Evolutionary conservation across 1,140 invertebrate genomes (phyloP), one percentile per base, ranked within the genome.

Genomic region (Odontomachus brunneus): DNA sequence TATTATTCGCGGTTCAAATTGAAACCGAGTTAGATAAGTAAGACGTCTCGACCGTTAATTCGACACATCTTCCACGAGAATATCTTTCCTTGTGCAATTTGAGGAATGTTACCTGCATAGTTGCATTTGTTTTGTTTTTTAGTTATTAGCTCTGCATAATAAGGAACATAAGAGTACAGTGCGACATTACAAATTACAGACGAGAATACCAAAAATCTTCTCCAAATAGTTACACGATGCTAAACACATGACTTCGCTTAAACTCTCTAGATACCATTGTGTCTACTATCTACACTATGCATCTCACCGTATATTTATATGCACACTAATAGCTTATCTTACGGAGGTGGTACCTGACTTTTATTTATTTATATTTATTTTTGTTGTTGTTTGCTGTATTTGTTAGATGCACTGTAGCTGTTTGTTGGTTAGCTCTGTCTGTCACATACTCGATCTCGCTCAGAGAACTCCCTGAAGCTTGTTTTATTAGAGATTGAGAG

Each of bases 331-430:
- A 90, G 85, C 88, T 88, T 91, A 90, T 82, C 88, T 90, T 89
- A 90, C 84, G 91, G 91, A 91, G 88, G 76, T 92, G 89, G 91
- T 89, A 84, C 83, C 78, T 80, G 74, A 85, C 85, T 89, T 87
- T 93, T 44, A 44, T 44, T 93, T 92, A 91, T 94, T 93, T 94
- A 93, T 93, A 91, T 93, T 92, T 93, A 92, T 93, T 93, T 93
- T 93, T 92, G 89, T 94, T 93, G 90, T 93, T 93, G 91, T 94
- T 94, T 93, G 93, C 92, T 94, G 92, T 93, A 94, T 94, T 94
- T 94, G 91, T 93, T 94, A 94, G 93, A 94, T 94, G 93, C 93
- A 94, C 93, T 94, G 93, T 94, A 94, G 93, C 93, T 94, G 93
- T 94, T 92, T 94, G 91, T 93, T 93, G 93, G 91, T 93, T 94